Percentiles rank a stretch among this genome's conserved stretches.
Conservation (phyloP, 2,113 vertebrate species). For the Felis chaus region DNA sequence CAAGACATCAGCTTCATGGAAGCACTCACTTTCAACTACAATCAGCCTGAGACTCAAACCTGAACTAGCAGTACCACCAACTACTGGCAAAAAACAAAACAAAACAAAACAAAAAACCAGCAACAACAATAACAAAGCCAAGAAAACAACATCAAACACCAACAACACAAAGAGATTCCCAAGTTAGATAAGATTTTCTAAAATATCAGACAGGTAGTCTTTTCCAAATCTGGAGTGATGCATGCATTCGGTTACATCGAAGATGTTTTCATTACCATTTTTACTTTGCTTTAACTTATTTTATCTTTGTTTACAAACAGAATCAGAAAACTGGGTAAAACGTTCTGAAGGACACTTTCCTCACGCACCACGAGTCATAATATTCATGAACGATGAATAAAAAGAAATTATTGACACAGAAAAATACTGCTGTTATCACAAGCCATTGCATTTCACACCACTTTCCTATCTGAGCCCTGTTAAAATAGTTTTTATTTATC, state of each 20-base stretch:
- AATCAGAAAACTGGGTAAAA: neutral
- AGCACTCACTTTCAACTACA: neutral
- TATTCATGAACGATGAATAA: neutral
- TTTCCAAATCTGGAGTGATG: neutral
- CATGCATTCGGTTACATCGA: rapidly evolving
- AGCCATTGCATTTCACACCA: neutral
- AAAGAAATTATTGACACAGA: neutral
- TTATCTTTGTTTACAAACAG: neutral
- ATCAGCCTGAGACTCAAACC: neutral
- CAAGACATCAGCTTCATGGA: neutral
- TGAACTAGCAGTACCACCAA: neutral
- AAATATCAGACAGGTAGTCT: neutral
- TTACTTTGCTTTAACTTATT: neutral
- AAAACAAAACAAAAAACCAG: neutral
- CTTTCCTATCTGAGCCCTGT: neutral
- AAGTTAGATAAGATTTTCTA: neutral
- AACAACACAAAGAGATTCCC: neutral
- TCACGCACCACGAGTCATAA: neutral
- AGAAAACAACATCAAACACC: neutral
- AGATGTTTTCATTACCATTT: neutral
- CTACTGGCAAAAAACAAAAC: neutral
- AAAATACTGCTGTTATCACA: neutral
- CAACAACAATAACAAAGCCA: too few relatives aligned
- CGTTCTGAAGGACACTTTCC: neutral
- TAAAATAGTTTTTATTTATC: neutral